Percentiles rank a stretch among this genome's conserved stretches.
Conservation (phyloP, 2,797 vertebrate species). For the Gambusia yucatana region DNA sequence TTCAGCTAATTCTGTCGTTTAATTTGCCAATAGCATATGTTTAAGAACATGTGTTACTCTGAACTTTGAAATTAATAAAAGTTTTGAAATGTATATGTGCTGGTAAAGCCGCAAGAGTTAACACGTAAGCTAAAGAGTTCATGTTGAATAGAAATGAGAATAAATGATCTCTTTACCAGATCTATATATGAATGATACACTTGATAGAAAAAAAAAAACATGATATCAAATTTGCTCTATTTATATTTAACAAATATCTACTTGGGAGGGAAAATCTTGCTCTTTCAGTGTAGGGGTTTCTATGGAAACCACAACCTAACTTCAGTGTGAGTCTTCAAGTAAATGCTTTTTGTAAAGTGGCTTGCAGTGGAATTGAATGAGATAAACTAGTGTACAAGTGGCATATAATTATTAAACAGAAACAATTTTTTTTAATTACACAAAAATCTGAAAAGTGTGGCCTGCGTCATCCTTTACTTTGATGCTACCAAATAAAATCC, state of each 20-base stretch:
- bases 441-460: slow-evolving; percentile 5
- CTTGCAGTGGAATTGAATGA: neutral
- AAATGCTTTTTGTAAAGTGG: neutral
- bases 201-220: neutral
- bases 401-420: neutral
- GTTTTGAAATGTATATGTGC: neutral
- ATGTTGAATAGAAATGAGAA: neutral
- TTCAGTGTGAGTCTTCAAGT: neutral
- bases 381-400: neutral
- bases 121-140: neutral
- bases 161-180: neutral
- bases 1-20: neutral
- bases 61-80: neutral
- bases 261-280: too few species aligned
- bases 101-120: neutral
- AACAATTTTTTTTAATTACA: neutral
- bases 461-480: neutral
- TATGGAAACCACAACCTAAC: neutral
- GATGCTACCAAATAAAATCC: neutral
- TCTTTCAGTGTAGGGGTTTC: neutral
- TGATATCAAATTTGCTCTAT: too few species aligned
- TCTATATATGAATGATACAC: neutral
- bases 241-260: neutral
- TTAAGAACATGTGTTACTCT: neutral
- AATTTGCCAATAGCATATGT: neutral